phyloP scores from a whole-genome alignment of 2,113 vertebrate species.

The Brachionichthys hirsutus region DNA sequence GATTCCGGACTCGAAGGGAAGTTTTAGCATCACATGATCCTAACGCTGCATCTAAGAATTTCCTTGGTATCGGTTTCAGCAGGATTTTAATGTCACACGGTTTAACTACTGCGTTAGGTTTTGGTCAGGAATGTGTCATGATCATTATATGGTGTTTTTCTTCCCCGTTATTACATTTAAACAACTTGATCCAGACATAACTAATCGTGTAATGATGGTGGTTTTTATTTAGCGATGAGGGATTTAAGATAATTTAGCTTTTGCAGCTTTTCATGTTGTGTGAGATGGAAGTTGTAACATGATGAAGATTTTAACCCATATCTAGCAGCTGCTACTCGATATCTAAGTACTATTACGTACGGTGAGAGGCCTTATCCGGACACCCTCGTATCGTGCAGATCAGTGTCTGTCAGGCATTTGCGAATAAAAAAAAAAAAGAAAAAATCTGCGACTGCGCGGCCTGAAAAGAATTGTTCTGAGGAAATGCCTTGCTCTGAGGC shows the following conservation, averaged over 20 bases:
- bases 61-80: slow-evolving; percentile 58
- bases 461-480: neutral
- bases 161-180: neutral
- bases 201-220: neutral
- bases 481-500: slow-evolving; percentile 29
- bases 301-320: neutral
- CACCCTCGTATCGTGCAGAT: no score
- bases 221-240: neutral
- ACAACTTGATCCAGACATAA: neutral
- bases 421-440: neutral
- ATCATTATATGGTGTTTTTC: neutral
- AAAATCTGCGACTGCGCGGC: neutral
- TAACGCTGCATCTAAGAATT: slow-evolving; percentile 53
- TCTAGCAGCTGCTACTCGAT: neutral
- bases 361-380: no score
- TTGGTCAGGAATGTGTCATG: slow-evolving; percentile 20
- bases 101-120: slow-evolving; percentile 15
- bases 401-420: neutral
- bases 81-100: slow-evolving; percentile 47
- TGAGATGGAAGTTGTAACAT: neutral
- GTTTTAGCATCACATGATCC: slow-evolving; percentile 49
- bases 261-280: neutral
- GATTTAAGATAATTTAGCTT: neutral
- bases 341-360: no score
- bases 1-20: slow-evolving; percentile 8